Percentiles rank a stretch among this genome's conserved stretches.
phyloP scores from a whole-genome alignment of 2,888 invertebrate species.

The Tenodera sinensis region DNA sequence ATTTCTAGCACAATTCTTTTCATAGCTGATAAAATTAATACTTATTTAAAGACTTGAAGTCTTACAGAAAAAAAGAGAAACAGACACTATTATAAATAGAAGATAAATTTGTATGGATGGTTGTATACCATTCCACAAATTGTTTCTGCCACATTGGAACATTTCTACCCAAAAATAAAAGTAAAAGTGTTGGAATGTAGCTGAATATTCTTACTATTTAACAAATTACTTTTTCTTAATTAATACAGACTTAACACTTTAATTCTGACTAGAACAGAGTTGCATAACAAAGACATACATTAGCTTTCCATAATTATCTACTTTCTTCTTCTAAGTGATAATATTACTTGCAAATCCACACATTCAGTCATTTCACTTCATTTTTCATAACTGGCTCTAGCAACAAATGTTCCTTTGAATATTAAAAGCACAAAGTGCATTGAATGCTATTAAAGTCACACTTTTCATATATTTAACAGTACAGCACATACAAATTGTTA shows the following conservation, averaged over 20 bases:
- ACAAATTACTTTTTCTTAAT: background rate
- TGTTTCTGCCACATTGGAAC: no score
- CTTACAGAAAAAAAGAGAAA: no score
- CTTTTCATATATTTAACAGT: background rate
- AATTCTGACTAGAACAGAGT: background rate
- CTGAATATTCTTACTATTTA: background rate
- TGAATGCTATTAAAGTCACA: background rate
- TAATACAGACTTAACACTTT: background rate
- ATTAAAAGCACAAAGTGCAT: background rate
- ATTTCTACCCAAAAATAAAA: no score
- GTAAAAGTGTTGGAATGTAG: no score
- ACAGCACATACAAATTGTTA: no score
- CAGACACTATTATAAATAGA: no score
- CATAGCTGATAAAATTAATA: background rate
- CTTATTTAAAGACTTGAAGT: background rate
- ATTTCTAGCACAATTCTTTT: background rate
- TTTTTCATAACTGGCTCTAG: background rate
- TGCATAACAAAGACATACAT: background rate
- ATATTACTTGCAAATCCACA: background rate
- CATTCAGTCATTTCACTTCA: background rate
- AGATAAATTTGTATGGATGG: no score
- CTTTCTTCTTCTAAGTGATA: no score
- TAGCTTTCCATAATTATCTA: no score
- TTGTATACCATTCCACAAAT: no score
- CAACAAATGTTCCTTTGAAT: background rate